These are phyloP conservation scores for Micropterix aruncella DNA, from an alignment of 2,888 invertebrate genomes.

Conservation along the genomic window DNA sequence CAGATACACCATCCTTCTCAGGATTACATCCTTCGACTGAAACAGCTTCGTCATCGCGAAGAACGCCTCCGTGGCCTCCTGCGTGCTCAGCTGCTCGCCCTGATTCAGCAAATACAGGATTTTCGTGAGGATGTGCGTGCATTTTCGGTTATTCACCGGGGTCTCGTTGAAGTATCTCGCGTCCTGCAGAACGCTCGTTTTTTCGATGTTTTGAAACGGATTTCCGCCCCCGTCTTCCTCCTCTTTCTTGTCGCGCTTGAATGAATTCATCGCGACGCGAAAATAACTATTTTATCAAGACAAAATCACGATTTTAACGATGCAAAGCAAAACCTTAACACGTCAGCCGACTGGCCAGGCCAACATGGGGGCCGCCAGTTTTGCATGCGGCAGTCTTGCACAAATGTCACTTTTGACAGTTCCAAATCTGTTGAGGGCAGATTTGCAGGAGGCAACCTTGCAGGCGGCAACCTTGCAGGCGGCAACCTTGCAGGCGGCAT, in stretches of 20 bases:
- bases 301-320: not conserved
- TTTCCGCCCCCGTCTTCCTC: conserved; percentile 76
- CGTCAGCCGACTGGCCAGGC: not conserved
- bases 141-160: conserved; percentile 94
- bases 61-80: conserved; percentile 97
- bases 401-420: too few relatives aligned
- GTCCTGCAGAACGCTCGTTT: conserved; percentile 94
- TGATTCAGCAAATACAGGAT: conserved; percentile 92
- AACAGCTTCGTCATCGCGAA: conserved; percentile 99
- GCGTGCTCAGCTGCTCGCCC: conserved; percentile 82
- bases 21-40: conserved; percentile 90
- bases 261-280: conserved; percentile 45
- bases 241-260: conserved; percentile 89
- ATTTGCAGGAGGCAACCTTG: too few relatives aligned
- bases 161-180: conserved; percentile 96
- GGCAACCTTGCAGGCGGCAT: too few relatives aligned
- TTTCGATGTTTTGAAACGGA: conserved; percentile 87
- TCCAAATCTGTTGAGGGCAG: too few relatives aligned
- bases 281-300: not conserved
- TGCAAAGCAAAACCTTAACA: not conserved
- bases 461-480: too few relatives aligned
- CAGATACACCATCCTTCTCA: conserved; percentile 91
- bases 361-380: too few relatives aligned
- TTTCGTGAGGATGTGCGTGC: conserved; percentile 90
- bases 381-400: too few relatives aligned